These are phyloP conservation scores for Phylloscopus whistleri DNA, from an alignment of 2,113 vertebrate genomes.

Conservation along the genomic window DNA sequence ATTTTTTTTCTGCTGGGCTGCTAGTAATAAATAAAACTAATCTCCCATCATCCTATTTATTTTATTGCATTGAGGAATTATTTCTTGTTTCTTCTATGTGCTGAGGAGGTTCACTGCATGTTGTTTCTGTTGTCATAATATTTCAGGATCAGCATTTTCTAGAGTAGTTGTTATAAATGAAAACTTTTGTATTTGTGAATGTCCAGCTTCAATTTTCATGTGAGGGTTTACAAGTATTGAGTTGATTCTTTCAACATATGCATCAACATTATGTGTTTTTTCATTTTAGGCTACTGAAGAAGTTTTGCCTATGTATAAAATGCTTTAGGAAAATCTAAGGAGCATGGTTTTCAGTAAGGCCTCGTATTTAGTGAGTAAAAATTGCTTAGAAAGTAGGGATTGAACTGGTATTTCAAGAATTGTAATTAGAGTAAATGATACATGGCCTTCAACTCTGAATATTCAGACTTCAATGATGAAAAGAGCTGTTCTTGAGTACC, in stretches of 20 bases:
- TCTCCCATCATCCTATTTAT: background rate
- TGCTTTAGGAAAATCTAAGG: background rate
- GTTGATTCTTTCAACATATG: background rate
- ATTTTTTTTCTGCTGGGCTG: background rate
- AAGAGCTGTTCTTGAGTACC: background rate
- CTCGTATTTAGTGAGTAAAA: slow-evolving; percentile 10
- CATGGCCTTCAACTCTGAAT: slow-evolving; percentile 15
- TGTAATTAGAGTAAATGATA: background rate
- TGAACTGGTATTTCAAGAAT: background rate
- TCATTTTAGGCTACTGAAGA: background rate
- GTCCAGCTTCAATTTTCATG: background rate
- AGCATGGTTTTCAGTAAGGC: background rate
- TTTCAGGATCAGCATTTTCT: background rate
- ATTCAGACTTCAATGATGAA: background rate
- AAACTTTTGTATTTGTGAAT: background rate
- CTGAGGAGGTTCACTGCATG: background rate
- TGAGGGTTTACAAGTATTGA: background rate
- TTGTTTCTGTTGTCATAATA: background rate
- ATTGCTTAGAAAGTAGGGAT: background rate
- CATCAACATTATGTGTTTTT: background rate
- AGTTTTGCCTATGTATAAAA: background rate
- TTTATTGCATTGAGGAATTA: background rate
- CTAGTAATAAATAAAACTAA: background rate
- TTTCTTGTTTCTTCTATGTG: background rate
- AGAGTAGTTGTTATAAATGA: background rate